phyloP scores from a whole-genome alignment of 2,797 vertebrate species.

The Gymnoscopelus braueri region DNA sequence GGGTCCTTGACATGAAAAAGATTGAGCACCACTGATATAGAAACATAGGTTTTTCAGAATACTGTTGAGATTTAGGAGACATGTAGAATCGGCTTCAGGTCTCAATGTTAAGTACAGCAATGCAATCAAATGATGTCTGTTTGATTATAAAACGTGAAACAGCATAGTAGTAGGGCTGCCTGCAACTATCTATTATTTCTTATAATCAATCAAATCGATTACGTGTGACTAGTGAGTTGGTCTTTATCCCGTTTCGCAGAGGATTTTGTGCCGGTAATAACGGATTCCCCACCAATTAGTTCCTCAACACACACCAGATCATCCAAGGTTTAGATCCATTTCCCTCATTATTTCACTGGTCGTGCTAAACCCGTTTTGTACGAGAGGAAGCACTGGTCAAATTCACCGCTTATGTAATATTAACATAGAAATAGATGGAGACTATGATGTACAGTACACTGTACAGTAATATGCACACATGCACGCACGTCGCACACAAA shows the following conservation, averaged over 20 bases:
- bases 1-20: no score
- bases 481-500: neutral
- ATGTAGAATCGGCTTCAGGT: no score
- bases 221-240: neutral
- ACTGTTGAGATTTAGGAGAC: no score
- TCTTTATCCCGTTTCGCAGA: constrained; percentile 13
- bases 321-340: constrained; percentile 2
- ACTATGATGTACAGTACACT: constrained; percentile 21
- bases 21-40: no score
- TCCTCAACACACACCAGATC: neutral
- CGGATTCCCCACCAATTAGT: constrained; percentile 17
- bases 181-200: no score
- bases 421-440: constrained; percentile 3
- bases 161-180: no score
- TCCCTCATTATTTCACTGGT: neutral
- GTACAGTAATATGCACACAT: neutral
- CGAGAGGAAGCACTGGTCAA: neutral
- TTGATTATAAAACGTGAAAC: no score
- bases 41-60: no score
- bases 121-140: no score
- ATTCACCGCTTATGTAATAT: constrained; percentile 11
- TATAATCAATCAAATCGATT: no score
- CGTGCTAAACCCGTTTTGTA: neutral
- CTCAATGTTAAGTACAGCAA: no score
- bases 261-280: constrained; percentile 21